Conservation (phyloP, 2,888 invertebrate genomes). For the Eledone cirrhosa region DNA sequence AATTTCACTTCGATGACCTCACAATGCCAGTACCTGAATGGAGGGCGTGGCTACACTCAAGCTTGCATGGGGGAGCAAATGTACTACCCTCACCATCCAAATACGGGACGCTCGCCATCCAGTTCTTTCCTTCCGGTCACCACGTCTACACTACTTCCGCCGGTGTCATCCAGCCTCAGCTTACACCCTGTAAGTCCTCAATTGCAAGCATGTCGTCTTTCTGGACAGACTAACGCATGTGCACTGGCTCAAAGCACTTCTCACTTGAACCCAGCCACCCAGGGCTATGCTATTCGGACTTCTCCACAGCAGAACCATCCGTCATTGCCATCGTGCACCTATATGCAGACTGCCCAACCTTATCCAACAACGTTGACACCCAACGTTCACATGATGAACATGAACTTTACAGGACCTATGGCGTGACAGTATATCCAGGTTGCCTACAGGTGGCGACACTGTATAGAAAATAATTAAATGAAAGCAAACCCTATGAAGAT, state of each 20-base stretch:
- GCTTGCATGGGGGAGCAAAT: conserved; percentile 52
- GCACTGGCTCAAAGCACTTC: conserved; percentile 47
- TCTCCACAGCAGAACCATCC: conserved; percentile 49
- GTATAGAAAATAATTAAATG: neutral
- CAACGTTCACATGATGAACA: conserved; percentile 62
- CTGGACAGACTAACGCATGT: conserved; percentile 50
- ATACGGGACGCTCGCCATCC: conserved; percentile 44
- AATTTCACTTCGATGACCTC: conserved; percentile 26
- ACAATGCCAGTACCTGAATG: conserved; percentile 50
- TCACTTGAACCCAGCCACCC: conserved; percentile 46
- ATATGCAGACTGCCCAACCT: conserved; percentile 61
- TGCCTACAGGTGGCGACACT: neutral
- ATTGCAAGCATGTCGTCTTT: conserved; percentile 47
- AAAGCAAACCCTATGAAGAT: neutral
- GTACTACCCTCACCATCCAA: conserved; percentile 59
- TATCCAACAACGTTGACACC: conserved; percentile 54
- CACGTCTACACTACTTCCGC: conserved; percentile 48
- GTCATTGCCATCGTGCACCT: conserved; percentile 59
- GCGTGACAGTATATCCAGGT: conserved; percentile 42
- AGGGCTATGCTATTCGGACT: conserved; percentile 49
- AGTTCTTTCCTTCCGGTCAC: conserved; percentile 53
- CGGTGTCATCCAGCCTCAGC: conserved; percentile 45
- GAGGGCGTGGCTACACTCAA: conserved; percentile 44
- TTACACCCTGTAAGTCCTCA: conserved; percentile 41
- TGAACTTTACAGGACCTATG: conserved; percentile 62